Conservation (phyloP, 2,888 invertebrate species). For the Bugula neritina region DNA sequence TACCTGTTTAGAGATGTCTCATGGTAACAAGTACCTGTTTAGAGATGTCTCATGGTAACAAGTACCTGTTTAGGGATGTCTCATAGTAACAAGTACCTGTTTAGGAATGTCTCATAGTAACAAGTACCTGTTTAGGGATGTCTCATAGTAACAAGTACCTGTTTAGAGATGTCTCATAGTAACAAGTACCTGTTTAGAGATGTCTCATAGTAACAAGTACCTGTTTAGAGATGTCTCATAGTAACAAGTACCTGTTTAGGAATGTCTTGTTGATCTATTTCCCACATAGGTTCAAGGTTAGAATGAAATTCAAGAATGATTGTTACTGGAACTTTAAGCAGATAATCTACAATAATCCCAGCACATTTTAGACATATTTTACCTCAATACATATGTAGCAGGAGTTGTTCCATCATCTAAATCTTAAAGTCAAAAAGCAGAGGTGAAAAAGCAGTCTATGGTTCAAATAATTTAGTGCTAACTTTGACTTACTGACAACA, state of each 20-base stretch:
- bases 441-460: too few relatives aligned
- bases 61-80: background rate
- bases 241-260: background rate
- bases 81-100: background rate
- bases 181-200: background rate
- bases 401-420: too few relatives aligned
- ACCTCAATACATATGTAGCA: slow-evolving; percentile 82
- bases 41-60: background rate
- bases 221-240: background rate
- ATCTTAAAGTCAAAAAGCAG: too few relatives aligned
- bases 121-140: background rate
- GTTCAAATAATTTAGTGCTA: too few relatives aligned
- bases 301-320: background rate
- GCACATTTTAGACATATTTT: too few relatives aligned
- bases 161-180: background rate
- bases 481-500: background rate
- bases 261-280: background rate
- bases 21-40: background rate
- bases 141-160: background rate
- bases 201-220: background rate
- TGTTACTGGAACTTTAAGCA: background rate
- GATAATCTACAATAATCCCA: too few relatives aligned
- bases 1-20: background rate
- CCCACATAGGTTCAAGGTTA: background rate
- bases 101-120: background rate